Evolutionary conservation across 2,113 vertebrate species (phyloP).

Genomic region (Zosterops hypoxanthus): DNA sequence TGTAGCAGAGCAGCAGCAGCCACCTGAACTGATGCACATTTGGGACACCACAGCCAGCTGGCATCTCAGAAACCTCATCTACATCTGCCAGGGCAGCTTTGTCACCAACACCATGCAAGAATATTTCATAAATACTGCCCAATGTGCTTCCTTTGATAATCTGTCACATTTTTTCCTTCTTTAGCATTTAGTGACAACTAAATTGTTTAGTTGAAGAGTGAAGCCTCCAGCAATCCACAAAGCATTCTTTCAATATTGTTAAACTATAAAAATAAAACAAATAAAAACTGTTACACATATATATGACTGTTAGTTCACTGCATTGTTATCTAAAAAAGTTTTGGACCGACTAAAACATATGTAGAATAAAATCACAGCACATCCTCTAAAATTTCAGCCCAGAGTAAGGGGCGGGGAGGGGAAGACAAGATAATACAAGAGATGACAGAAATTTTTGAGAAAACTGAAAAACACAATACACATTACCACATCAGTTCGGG

Average conservation of each 20-base stretch:
- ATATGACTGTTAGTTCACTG: background rate
- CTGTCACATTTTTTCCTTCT: background rate
- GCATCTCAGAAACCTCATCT: background rate
- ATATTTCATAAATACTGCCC: background rate
- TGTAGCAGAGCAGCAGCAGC: rapidly evolving
- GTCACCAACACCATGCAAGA: background rate
- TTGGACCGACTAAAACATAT: background rate
- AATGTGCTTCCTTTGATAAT: background rate
- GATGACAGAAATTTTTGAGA: background rate
- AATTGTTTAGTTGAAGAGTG: background rate
- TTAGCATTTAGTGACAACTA: background rate
- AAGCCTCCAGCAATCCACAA: background rate
- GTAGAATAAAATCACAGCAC: background rate
- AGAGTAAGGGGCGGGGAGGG: background rate
- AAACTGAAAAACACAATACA: background rate
- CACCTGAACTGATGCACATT: background rate
- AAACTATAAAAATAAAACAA: background rate
- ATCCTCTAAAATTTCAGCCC: background rate
- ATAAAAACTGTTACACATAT: background rate
- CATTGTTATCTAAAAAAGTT: background rate
- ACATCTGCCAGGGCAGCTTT: background rate
- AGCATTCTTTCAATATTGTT: background rate
- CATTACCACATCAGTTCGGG: background rate
- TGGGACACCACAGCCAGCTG: background rate
- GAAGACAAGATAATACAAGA: background rate